Base-by-base conservation (phyloP, 1,140 invertebrate species). In the Neodiprion pinetum region DNA sequence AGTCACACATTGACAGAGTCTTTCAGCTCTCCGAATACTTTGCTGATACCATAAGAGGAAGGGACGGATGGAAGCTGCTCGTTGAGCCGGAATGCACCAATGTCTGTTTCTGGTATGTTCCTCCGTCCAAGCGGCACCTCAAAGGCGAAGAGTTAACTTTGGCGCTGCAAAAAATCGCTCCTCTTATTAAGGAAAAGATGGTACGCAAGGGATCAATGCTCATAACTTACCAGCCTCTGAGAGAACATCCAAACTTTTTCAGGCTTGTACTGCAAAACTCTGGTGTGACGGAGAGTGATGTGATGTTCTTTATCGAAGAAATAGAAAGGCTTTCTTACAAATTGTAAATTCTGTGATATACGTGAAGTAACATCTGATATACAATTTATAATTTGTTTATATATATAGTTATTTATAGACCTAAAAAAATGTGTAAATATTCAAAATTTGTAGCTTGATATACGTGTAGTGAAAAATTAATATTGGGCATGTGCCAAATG, bases 71-170 rank as follows among this genome's bases (percentile, higher is more conserved):
- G 86, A 86, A 92, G 79, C 83, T 96, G 65, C 91, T 97, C 1
- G 75, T 95, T 0, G 91, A 95, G 76, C 97, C 97, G 0, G 95
- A 97, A 89, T 98, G 94, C 85, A 96, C 96, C 1, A 99, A 98
- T 81, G 92, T 99, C 1, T 97, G 96, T 83, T 99, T 99, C 85
- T 99, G 97, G 96, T 99, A 98, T 82, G 89, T 98, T 10, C 97
- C 98, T 5, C 90, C 91, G 28, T 95, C 93, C 66, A 85, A 79
- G 47, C 77, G 84, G 12, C 78, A 86, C 12, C 86, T 99, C 28
- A 88, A 93, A 47, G 89, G 89, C 9, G 84, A 88, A 1, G 92
- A 96, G 73, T 93, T 93, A 77, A 90, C 90, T 68, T 89, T 93
- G 72, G 91, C 91, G 78, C 86, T 97, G 67, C 93, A 96, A 81